Conservation (phyloP, 2,888 invertebrate species). For the Metallyticus violacea region DNA sequence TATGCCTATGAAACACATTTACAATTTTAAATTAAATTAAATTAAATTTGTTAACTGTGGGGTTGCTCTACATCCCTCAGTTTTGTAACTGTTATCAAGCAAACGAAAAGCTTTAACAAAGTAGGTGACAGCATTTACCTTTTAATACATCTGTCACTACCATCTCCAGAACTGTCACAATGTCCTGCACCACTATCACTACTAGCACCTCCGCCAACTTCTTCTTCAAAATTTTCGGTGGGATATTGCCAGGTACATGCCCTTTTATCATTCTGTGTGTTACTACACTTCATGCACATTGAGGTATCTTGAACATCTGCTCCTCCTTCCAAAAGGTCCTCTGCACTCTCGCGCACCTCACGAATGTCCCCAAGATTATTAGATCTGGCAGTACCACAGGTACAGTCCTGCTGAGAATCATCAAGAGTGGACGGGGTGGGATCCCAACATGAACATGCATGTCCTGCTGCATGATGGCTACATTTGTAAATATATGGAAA, state of each 20-base stretch:
- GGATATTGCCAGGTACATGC: slow-evolving; percentile 42
- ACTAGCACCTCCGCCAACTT: slow-evolving; percentile 11
- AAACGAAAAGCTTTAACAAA: no score
- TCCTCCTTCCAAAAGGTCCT: slow-evolving; percentile 35
- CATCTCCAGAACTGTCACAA: slow-evolving; percentile 33
- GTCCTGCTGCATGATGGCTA: slow-evolving; percentile 49
- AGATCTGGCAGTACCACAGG: slow-evolving; percentile 23
- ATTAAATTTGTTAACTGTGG: no score
- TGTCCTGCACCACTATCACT: slow-evolving; percentile 11
- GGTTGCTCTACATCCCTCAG: no score
- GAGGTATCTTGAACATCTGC: background rate
- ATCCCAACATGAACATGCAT: slow-evolving; percentile 49
- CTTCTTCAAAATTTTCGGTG: slow-evolving; percentile 39
- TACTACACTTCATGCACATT: slow-evolving; percentile 20
- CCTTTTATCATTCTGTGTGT: slow-evolving; percentile 44
- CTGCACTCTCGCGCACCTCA: slow-evolving; percentile 49
- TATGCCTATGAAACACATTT: no score
- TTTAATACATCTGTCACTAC: slow-evolving; percentile 41
- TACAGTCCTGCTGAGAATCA: background rate
- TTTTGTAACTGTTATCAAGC: no score
- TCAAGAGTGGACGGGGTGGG: slow-evolving; percentile 22
- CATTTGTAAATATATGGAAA: slow-evolving; percentile 50
- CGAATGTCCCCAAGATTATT: slow-evolving; percentile 46
- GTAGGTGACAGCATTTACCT: no score
- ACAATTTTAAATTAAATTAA: no score